phyloP scores from a whole-genome alignment of 2,888 invertebrate genomes.

The Iselma pallidipennis region DNA sequence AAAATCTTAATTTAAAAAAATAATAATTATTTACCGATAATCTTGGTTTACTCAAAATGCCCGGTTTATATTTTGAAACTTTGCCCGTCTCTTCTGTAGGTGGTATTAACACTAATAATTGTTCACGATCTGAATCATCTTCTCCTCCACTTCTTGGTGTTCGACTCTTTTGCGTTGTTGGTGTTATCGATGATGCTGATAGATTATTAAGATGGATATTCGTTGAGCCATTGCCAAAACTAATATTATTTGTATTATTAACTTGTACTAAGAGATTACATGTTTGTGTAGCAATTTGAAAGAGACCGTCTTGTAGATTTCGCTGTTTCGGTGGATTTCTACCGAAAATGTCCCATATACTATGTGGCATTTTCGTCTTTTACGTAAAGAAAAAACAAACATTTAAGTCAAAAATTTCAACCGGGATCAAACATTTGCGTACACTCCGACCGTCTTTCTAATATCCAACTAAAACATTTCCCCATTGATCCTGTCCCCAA shows the following conservation, averaged over 20 bases:
- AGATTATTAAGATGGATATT: slow-evolving; percentile 64
- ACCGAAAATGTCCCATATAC: slow-evolving; percentile 64
- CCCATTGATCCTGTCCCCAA: too few species aligned
- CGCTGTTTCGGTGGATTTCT: slow-evolving; percentile 59
- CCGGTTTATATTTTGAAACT: slow-evolving; percentile 32
- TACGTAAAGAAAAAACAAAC: slow-evolving; percentile 7
- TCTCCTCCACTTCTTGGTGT: slow-evolving; percentile 2
- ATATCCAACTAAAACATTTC: too few species aligned
- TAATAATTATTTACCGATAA: slow-evolving; percentile 61
- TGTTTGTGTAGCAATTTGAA: slow-evolving; percentile 78
- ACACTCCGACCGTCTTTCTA: too few species aligned
- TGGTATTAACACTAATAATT: slow-evolving; percentile 63
- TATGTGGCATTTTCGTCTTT: slow-evolving; percentile 60
- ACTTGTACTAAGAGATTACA: slow-evolving; percentile 78
- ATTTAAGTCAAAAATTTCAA: too few species aligned
- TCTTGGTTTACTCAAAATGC: slow-evolving; percentile 58
- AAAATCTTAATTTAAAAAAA: too few species aligned
- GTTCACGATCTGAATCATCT: slow-evolving; percentile 50
- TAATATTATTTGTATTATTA: slow-evolving; percentile 75
- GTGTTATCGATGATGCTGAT: slow-evolving; percentile 30
- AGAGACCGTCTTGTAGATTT: slow-evolving; percentile 74
- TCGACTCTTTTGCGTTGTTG: slow-evolving; percentile 11
- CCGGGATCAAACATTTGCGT: slow-evolving; percentile 41
- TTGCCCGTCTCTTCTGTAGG: slow-evolving; percentile 47
- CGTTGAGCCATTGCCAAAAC: slow-evolving; percentile 66